A percentile compares a stretch with the other conserved stretches of the same genome.
phyloP scores from a whole-genome alignment of 2,888 invertebrate genomes.

The Campoplex nolae region DNA sequence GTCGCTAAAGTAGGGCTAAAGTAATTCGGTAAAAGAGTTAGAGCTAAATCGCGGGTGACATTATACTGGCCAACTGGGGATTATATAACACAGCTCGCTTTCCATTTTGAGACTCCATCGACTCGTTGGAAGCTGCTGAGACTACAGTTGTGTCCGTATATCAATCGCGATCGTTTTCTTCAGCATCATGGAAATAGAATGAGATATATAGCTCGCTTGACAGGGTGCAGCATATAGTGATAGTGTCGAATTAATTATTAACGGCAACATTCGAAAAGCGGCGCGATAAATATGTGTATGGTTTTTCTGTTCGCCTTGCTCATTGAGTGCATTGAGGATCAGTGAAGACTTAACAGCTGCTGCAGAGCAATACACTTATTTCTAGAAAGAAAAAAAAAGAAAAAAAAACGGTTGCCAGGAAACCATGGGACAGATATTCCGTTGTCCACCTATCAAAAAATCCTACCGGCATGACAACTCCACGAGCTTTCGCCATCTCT shows the following conservation, averaged over 20 bases:
- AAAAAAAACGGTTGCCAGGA: no score
- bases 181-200: constrained; percentile 43
- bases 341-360: background rate
- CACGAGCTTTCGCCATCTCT: no score
- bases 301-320: constrained; percentile 11
- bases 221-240: background rate
- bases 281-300: constrained; percentile 17
- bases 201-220: constrained; percentile 23
- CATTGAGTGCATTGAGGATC: background rate
- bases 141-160: constrained; percentile 52
- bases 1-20: constrained; percentile 41
- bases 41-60: constrained; percentile 66
- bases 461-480: no score
- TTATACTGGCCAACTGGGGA: constrained; percentile 41
- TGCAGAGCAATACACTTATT: background rate
- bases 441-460: no score
- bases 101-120: constrained; percentile 56
- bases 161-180: constrained; percentile 28
- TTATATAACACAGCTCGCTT: constrained; percentile 67
- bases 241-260: constrained; percentile 53
- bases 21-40: constrained; percentile 53
- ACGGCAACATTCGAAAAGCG: constrained; percentile 31
- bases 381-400: background rate
- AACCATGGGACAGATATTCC: no score
- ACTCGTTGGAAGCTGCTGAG: constrained; percentile 24